A percentile compares a stretch with the other conserved stretches of the same genome.
Evolutionary conservation across 1,140 invertebrate genomes (phyloP).

Genomic region (Drosophila obscura): DNA sequence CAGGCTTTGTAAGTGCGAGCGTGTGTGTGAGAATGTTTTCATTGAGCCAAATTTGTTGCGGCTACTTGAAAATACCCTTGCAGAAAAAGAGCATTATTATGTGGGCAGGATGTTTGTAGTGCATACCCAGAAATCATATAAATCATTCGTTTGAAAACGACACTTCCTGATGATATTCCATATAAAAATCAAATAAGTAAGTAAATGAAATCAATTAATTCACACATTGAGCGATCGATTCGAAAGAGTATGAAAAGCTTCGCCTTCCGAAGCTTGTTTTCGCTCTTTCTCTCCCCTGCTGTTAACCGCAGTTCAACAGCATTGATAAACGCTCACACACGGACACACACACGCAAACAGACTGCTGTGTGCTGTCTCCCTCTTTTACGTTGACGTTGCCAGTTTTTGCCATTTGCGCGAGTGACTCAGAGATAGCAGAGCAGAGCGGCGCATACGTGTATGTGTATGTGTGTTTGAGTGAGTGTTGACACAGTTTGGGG

Average conservation of each 20-base stretch:
- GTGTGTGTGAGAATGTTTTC: slow-evolving; percentile 42
- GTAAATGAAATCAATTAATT: no score
- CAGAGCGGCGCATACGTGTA: neutral
- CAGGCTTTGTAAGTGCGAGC: neutral
- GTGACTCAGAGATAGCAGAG: slow-evolving; percentile 40
- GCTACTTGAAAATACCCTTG: neutral
- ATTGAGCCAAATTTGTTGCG: slow-evolving; percentile 38
- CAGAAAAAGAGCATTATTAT: no score
- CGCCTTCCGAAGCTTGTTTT: slow-evolving; percentile 20
- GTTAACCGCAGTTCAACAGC: slow-evolving; percentile 56
- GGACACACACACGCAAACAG: neutral
- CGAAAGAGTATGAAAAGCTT: no score
- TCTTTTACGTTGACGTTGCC: slow-evolving; percentile 13
- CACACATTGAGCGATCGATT: no score
- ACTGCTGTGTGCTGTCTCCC: neutral
- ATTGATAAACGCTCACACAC: slow-evolving; percentile 47
- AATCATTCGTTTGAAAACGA: no score
- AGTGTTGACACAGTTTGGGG: slow-evolving; percentile 60
- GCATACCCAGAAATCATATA: no score
- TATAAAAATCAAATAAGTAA: no score
- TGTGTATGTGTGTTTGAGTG: slow-evolving; percentile 16
- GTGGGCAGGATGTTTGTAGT: no score
- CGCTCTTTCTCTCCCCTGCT: neutral
- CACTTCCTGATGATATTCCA: no score
- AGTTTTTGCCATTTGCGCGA: slow-evolving; percentile 20